A percentile compares a stretch with the other conserved stretches of the same genome.
Conservation (phyloP, 2,888 invertebrate genomes). For the Trissoscelio sp. region DNA sequence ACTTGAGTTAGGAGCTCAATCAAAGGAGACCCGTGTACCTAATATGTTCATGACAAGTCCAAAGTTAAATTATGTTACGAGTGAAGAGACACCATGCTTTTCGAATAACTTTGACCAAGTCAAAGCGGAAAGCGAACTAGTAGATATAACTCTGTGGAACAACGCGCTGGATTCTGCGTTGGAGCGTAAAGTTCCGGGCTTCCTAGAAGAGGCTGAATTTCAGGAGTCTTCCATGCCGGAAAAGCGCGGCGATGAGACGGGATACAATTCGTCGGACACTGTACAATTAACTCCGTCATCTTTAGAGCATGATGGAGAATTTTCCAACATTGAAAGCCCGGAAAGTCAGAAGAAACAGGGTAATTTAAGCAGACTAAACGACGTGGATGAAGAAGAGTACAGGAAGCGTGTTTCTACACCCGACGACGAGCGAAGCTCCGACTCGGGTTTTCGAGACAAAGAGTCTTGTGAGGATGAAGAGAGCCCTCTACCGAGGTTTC, state of each 20-base stretch:
- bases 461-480: slow-evolving; percentile 83
- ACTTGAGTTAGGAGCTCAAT: slow-evolving; percentile 23
- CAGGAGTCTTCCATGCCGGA: slow-evolving; percentile 70
- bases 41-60: slow-evolving; percentile 34
- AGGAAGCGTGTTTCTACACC: slow-evolving; percentile 83
- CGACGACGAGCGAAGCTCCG: slow-evolving; percentile 84
- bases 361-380: slow-evolving; percentile 18
- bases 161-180: slow-evolving; percentile 77
- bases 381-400: slow-evolving; percentile 82
- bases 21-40: slow-evolving; percentile 21
- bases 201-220: slow-evolving; percentile 72
- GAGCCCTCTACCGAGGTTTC: slow-evolving; percentile 74
- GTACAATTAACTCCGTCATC: slow-evolving; percentile 74
- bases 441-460: slow-evolving; percentile 84
- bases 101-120: slow-evolving; percentile 71
- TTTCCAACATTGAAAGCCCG: slow-evolving; percentile 75
- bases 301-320: slow-evolving; percentile 75
- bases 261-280: slow-evolving; percentile 73
- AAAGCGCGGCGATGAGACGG: slow-evolving; percentile 59
- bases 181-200: slow-evolving; percentile 75
- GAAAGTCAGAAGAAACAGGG: slow-evolving; percentile 71
- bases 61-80: slow-evolving; percentile 1
- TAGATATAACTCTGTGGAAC: slow-evolving; percentile 79
- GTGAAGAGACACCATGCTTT: slow-evolving; percentile 56
- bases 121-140: slow-evolving; percentile 58